phyloP scores from a whole-genome alignment of 2,797 vertebrate species.

The Parauchenoglanis ngamensis region DNA sequence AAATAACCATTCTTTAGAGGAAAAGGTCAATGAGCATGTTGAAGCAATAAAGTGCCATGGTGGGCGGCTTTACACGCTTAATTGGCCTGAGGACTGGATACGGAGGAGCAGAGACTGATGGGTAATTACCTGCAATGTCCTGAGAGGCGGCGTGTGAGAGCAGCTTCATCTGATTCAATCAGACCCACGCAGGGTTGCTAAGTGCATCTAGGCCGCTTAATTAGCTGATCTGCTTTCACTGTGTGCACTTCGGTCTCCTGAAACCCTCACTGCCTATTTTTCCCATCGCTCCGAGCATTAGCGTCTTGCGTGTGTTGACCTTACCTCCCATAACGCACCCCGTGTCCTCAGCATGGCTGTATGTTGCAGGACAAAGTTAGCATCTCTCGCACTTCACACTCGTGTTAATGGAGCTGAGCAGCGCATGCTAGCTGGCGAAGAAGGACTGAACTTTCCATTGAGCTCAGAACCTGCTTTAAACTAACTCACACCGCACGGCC shows the following conservation, averaged over 20 bases:
- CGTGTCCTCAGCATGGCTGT: constrained; percentile 34
- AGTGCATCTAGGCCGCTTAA: constrained; percentile 75
- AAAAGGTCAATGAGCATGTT: constrained; percentile 79
- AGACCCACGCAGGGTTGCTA: constrained; percentile 74
- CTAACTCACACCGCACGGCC: background rate
- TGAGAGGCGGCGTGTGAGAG: constrained; percentile 75
- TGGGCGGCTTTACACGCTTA: constrained; percentile 71
- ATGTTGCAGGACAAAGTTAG: constrained; percentile 7
- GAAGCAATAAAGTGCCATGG: constrained; percentile 71
- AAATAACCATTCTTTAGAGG: constrained; percentile 45
- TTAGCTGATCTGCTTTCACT: constrained; percentile 78
- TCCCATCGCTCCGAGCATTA: constrained; percentile 49
- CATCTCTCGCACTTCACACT: background rate
- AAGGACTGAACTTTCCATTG: background rate
- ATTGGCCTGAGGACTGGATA: constrained; percentile 77
- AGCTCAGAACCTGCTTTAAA: background rate
- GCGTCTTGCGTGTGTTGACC: constrained; percentile 44
- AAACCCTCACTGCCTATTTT: constrained; percentile 8
- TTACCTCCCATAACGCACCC: constrained; percentile 45
- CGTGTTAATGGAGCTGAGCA: constrained; percentile 39
- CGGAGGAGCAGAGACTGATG: constrained; percentile 76
- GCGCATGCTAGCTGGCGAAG: background rate
- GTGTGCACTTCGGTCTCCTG: constrained; percentile 63
- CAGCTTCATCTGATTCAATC: constrained; percentile 76
- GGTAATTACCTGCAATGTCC: constrained; percentile 83